Conservation (phyloP, 2,797 vertebrate species). For the Cynodonichthys magdalenae region DNA sequence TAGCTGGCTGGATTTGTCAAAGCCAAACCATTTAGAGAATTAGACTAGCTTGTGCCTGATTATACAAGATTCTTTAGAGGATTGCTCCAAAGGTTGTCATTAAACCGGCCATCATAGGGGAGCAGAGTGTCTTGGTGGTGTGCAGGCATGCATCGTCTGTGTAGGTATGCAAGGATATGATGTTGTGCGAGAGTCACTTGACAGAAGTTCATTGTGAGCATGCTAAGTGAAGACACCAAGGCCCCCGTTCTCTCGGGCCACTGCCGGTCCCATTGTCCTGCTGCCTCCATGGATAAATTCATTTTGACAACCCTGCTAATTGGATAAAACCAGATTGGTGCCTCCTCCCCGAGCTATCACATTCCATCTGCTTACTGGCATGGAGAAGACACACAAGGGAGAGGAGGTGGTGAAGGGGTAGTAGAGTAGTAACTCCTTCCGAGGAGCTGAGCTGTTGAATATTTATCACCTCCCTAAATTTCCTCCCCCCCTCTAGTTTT, state of each 20-base stretch:
- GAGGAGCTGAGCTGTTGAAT: slow-evolving; percentile 86
- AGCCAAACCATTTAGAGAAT: too few relatives aligned
- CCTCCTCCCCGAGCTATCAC: slow-evolving; percentile 87
- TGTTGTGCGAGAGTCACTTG: slow-evolving; percentile 68
- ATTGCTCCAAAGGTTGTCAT: background rate
- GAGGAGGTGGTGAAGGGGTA: slow-evolving; percentile 39
- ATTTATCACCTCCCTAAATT: slow-evolving; percentile 86
- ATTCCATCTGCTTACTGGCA: slow-evolving; percentile 87
- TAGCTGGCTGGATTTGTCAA: background rate
- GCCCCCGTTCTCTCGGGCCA: slow-evolving; percentile 69
- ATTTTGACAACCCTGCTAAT: slow-evolving; percentile 99
- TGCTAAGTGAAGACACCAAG: slow-evolving; percentile 70
- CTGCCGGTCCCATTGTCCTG: slow-evolving; percentile 75
- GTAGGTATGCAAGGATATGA: slow-evolving; percentile 61
- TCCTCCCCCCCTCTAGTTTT: slow-evolving; percentile 63
- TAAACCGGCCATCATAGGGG: background rate
- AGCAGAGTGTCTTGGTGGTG: slow-evolving; percentile 14
- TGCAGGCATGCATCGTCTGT: slow-evolving; percentile 53
- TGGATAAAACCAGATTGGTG: slow-evolving; percentile 91
- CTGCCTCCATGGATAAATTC: slow-evolving; percentile 90
- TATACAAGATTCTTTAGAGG: background rate
- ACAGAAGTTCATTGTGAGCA: slow-evolving; percentile 79
- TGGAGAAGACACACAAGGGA: slow-evolving; percentile 67
- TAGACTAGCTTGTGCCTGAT: too few relatives aligned
- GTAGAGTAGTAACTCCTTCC: slow-evolving; percentile 71